Conservation (phyloP, 2,888 invertebrate species). For the Apamea monoglypha region DNA sequence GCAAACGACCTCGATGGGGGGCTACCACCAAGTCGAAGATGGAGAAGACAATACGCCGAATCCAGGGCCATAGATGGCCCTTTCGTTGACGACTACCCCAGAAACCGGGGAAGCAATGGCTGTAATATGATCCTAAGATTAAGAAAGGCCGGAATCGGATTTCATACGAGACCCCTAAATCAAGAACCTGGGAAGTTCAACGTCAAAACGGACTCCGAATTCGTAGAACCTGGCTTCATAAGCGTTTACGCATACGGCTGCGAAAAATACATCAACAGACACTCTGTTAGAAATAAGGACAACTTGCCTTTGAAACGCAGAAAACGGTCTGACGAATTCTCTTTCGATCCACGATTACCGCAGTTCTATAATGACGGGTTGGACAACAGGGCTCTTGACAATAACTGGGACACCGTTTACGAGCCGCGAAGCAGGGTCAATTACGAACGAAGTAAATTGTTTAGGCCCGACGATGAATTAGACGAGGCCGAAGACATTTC, state of each 20-base stretch:
- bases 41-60: conserved; percentile 84
- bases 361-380: conserved; percentile 71
- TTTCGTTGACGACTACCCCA: conserved; percentile 74
- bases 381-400: conserved; percentile 77
- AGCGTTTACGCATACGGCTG: conserved; percentile 96
- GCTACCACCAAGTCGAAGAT: conserved; percentile 76
- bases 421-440: conserved; percentile 82
- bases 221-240: conserved; percentile 95
- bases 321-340: conserved; percentile 84
- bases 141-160: conserved; percentile 94
- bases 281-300: conserved; percentile 83
- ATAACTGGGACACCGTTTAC: conserved; percentile 81
- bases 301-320: conserved; percentile 80
- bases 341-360: conserved; percentile 81
- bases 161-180: conserved; percentile 93
- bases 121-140: conserved; percentile 95
- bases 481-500: conserved; percentile 93
- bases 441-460: conserved; percentile 87
- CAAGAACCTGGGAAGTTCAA: conserved; percentile 93
- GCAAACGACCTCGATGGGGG: conserved; percentile 83
- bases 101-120: conserved; percentile 85
- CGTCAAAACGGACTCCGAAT: conserved; percentile 95
- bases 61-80: conserved; percentile 78
- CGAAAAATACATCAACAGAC: conserved; percentile 90
- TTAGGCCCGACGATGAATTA: conserved; percentile 88